Base-by-base conservation (phyloP, 2,113 vertebrate species). In the Ivindomyrus marchei region DNA sequence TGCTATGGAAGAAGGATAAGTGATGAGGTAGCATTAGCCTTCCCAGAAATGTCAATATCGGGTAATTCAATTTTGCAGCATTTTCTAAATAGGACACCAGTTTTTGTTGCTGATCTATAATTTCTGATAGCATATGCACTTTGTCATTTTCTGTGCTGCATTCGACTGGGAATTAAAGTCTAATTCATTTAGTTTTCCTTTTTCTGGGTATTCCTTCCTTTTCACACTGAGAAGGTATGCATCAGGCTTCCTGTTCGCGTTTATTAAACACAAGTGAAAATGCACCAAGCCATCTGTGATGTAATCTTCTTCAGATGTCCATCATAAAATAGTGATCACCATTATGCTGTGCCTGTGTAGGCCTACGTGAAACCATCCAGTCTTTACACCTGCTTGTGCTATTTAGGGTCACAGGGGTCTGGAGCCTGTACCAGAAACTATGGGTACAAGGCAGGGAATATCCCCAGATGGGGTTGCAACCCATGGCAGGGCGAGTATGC, bases 21-120 rank as follows among this genome's bases (percentile, higher is more conserved):
- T 80, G 85, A 88, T 56, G 15, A 45, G 85, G 50, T n/a, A 58
- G 19, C 45, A 83, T 84, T 27, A 80, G 19, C 70, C 39, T 84
- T 88, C 87, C 70, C 66, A 62, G 31, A 74, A 80, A 56, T 84
- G 53, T 90, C 47, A 52, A 88, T 90, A 36, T 39, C 15, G 17
- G 36, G 42, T 83, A 90, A 90, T 88, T 88, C 11, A 83, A 90
- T 90, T 90, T 83, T 39, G 9, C 36, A 66, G 87, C 86, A 88
- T 90, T 88, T 80, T 87, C 49, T 46, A 50, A 80, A 74, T 31
- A 27, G 70, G 86, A 88, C 58, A 45, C 66, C 47, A 85, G 21
- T 88, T 88, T 89, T 85, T 45, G 80, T 80, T 50, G 80, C 46
- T 56, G 88, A 90, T 84, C 70, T 58, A 52, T 45, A 39, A 45